Base-by-base conservation (phyloP, 53 echinoderm and acorn worm genomes). In the Paracentrotus lividus region DNA sequence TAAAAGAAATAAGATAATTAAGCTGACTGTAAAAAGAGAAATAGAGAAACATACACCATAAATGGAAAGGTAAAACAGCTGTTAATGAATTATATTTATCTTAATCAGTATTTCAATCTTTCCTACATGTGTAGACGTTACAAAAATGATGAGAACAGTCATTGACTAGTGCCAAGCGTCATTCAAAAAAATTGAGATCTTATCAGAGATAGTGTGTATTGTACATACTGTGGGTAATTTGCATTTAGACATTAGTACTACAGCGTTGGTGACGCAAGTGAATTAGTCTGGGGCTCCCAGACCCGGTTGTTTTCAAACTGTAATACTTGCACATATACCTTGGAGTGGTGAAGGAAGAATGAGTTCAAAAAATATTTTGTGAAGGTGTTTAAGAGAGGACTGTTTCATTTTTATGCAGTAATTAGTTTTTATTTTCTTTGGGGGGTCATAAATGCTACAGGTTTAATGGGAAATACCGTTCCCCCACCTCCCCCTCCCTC, bases 211-310 rank as follows among this genome's bases (percentile, higher is more conserved):
- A 15, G 44, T 9, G n/a, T 78, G 24, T 45, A n/a, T n/a, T 23
- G 45, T 45, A 78, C 78, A 78, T 78, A n/a, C n/a, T n/a, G 78
- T 78, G 78, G 20, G 78, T 78, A 47, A 78, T 78, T 78, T 78
- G 43, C 78, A 78, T 78, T 78, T 78, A 24, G n/a, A 78, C 78
- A 78, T 78, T 75, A 75, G 43, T 45, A 10, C 20, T 78, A 24
- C n/a, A 45, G 24, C 26, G n/a, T n/a, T n/a, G 47, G 78, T 78
- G 78, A 78, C 78, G 78, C 78, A 78, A 78, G 78, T 78, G 78
- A n/a, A 13, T 4, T 78, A 78, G 78, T 78, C 78, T 78, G 24
- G 8, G n/a, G n/a, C 45, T 0, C 0, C 45, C 78, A 78, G 78
- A 78, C 78, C 45, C n/a, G 36, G 68, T 43, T 18, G 78, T 23